phyloP scores from a whole-genome alignment of 2,888 invertebrate genomes.

The Stegophylla sp. region DNA sequence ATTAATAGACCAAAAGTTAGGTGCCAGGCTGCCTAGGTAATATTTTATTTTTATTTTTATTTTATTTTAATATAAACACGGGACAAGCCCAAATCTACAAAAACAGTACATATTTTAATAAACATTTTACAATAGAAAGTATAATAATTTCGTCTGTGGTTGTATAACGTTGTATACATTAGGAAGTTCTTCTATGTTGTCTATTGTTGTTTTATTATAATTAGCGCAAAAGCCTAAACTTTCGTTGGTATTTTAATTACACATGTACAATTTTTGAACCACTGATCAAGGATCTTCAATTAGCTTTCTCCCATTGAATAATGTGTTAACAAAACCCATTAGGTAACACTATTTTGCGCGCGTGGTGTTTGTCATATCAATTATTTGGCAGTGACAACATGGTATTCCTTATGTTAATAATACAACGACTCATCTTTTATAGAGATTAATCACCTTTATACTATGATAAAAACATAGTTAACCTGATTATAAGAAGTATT shows the following conservation, averaged over 20 bases:
- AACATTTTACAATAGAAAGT: too few relatives aligned
- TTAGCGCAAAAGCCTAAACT: neutral
- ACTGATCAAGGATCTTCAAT: slow-evolving; percentile 48
- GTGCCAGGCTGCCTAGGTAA: too few relatives aligned
- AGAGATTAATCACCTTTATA: neutral
- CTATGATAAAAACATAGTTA: neutral
- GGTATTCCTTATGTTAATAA: neutral
- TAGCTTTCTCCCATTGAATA: slow-evolving; percentile 47
- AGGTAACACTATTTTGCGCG: slow-evolving; percentile 26
- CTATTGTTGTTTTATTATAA: too few relatives aligned
- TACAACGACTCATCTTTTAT: neutral
- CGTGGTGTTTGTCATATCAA: slow-evolving; percentile 36
- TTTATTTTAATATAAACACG: too few relatives aligned
- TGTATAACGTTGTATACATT: too few relatives aligned
- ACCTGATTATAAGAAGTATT: neutral
- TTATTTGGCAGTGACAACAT: slow-evolving; percentile 18
- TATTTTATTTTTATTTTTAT: too few relatives aligned
- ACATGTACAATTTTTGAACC: slow-evolving; percentile 19
- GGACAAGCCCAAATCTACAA: too few relatives aligned
- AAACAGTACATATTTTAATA: too few relatives aligned
- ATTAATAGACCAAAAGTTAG: too few relatives aligned
- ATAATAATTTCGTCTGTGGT: too few relatives aligned
- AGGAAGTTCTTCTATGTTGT: too few relatives aligned
- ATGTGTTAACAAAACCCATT: slow-evolving; percentile 26
- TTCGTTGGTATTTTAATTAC: neutral